Base-by-base conservation (phyloP, 2,888 invertebrate genomes). In the Drosophila nigricruria region DNA sequence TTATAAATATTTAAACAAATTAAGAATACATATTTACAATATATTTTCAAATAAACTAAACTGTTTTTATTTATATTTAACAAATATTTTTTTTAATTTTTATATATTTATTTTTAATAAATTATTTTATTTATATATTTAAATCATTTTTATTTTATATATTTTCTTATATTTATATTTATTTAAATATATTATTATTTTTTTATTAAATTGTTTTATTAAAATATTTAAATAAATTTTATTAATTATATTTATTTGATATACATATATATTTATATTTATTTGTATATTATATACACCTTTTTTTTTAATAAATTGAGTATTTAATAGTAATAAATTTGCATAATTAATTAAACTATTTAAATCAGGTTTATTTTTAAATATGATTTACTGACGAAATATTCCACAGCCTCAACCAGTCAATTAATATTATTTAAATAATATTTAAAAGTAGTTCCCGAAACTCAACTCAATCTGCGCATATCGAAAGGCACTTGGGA, bases 401-500 rank as follows among this genome's bases (percentile, higher is more conserved):
- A 25, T 47, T 18, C 10, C 47, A n/a, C 14, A 45, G 54, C 49
- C 25, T 36, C 47, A 45, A 32, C 10, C n/a, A 64, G 61, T 76
- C 54, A 70, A 65, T 58, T 74, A 42, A 59, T 52, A 43, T 59
- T 59, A 59, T 71, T 57, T 34, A 52, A 63, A 75, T 70, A 14
- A 47, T 9, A 49, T 54, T 57, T 42, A 32, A 61, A 49, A 32
- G n/a, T 34, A 43, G 32, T 54, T 60, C 42, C 34, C 34, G 16
- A 38, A 53, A 49, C 14, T 49, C 30, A 49, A 12, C 45, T 45
- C 53, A 64, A 59, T 59, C 50, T 53, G 62, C 52, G 78, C 62
- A 65, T 70, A 72, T 61, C 27, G 82, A 68, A 77, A 52, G 30
- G 67, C 68, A 73, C 60, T 73, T 60, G 86, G 83, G 81, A 80